phyloP scores from a whole-genome alignment of 2,797 vertebrate species.

The Scyliorhinus canicula region DNA sequence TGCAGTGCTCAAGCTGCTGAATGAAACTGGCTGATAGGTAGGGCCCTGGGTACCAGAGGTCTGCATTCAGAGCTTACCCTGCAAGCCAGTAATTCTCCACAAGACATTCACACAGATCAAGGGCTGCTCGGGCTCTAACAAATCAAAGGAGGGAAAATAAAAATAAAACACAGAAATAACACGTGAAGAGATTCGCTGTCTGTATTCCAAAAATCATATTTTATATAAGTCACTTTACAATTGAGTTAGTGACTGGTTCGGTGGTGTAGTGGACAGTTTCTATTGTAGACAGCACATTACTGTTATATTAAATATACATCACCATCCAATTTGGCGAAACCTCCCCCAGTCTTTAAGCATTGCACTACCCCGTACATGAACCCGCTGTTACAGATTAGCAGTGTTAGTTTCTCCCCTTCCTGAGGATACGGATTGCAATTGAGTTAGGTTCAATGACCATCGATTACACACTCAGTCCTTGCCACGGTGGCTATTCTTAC shows the following conservation, averaged over 20 bases:
- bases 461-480: not conserved
- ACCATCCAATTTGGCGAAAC: not conserved
- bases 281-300: not conserved
- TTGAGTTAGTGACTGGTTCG: not conserved
- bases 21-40: not conserved
- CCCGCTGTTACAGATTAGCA: not conserved
- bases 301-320: not conserved
- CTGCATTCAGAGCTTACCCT: not conserved
- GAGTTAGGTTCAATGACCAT: not conserved
- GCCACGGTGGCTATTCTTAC: not conserved
- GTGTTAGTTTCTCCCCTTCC: not conserved
- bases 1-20: not conserved
- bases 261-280: not conserved
- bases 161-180: conserved; percentile 1
- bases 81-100: not conserved
- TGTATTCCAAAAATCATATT: conserved; percentile 13
- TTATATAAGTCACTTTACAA: not conserved
- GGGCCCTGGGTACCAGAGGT: not conserved
- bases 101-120: not conserved
- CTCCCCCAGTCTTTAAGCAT: not conserved
- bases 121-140: too few species aligned
- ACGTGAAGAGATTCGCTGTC: not conserved
- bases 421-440: not conserved
- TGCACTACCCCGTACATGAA: not conserved
- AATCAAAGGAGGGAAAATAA: not conserved